A percentile compares a stretch with the other conserved stretches of the same genome.
Evolutionary conservation across 2,113 vertebrate genomes (phyloP).

Genomic region (Calidris pygmaea): DNA sequence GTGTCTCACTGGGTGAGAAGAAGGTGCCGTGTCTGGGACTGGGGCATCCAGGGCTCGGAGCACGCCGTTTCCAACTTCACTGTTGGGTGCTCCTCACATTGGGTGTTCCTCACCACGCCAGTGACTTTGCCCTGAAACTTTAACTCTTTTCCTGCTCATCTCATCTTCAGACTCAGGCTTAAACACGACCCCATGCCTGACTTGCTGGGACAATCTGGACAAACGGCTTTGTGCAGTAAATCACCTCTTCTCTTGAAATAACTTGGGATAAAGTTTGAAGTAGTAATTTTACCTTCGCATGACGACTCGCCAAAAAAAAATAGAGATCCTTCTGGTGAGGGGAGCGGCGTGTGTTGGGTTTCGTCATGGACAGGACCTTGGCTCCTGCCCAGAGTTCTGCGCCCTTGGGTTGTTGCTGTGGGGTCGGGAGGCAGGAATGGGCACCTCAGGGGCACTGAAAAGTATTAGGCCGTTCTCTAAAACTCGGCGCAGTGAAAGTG

Average conservation of each 20-base stretch:
- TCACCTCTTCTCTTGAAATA: not conserved
- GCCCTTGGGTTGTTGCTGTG: fast-evolving
- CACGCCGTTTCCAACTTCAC: too few species aligned
- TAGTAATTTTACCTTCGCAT: fast-evolving
- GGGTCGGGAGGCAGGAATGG: fast-evolving
- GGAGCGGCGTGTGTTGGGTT: fast-evolving
- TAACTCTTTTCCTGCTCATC: not conserved
- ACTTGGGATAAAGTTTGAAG: not conserved
- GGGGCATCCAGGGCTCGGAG: fast-evolving
- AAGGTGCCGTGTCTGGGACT: fast-evolving
- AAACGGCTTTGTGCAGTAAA: not conserved
- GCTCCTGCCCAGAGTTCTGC: fast-evolving
- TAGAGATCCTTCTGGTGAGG: not conserved
- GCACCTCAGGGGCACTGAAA: fast-evolving
- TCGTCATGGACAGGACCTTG: not conserved
- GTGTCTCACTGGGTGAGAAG: not conserved
- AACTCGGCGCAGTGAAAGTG: too few species aligned
- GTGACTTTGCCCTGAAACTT: not conserved
- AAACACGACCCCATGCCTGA: fast-evolving
- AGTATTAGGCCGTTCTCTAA: fast-evolving
- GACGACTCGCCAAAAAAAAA: too few species aligned
- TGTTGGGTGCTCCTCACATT: not conserved
- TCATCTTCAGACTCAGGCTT: not conserved
- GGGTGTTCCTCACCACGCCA: not conserved
- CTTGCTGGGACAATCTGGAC: not conserved